These are phyloP conservation scores for Melanotaenia trifasciata DNA, from an alignment of 2,797 vertebrate species.

Conservation along the genomic window DNA sequence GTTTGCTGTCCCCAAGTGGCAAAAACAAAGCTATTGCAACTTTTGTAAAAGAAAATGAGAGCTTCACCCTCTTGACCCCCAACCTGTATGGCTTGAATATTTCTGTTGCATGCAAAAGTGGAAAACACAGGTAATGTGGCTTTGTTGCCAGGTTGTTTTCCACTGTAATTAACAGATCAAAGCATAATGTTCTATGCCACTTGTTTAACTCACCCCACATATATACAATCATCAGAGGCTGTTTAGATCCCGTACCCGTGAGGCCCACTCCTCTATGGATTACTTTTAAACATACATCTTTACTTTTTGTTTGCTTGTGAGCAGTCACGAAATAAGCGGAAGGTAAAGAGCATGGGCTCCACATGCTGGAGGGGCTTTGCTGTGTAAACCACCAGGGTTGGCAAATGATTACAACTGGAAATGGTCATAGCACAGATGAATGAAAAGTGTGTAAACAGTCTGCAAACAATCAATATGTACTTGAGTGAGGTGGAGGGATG, in stretches of 20 bases:
- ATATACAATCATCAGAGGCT: constrained; percentile 72
- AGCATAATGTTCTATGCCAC: constrained; percentile 65
- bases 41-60: constrained; percentile 37
- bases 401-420: constrained; percentile 71
- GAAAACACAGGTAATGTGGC: constrained; percentile 73
- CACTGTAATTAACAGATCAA: constrained; percentile 79
- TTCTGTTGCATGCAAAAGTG: constrained; percentile 61
- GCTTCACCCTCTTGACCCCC: constrained; percentile 49
- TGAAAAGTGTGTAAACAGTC: constrained; percentile 78
- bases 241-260: constrained; percentile 65
- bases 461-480: constrained; percentile 70
- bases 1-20: constrained; percentile 25
- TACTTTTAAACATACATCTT: constrained; percentile 70
- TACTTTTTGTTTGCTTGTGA: constrained; percentile 71
- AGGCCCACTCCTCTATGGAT: constrained; percentile 51
- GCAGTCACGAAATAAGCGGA: constrained; percentile 70
- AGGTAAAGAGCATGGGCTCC: constrained; percentile 71
- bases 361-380: constrained; percentile 67
- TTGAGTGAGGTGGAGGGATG: constrained; percentile 54
- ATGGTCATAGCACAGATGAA: constrained; percentile 78
- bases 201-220: constrained; percentile 68
- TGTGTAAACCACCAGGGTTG: constrained; percentile 61
- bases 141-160: constrained; percentile 70
- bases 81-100: constrained; percentile 33
- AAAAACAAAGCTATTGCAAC: background rate